Evolutionary conservation across 2,113 vertebrate genomes (phyloP), one percentile per base, ranked within the genome.

Genomic region (Dipodomys ordii): DNA sequence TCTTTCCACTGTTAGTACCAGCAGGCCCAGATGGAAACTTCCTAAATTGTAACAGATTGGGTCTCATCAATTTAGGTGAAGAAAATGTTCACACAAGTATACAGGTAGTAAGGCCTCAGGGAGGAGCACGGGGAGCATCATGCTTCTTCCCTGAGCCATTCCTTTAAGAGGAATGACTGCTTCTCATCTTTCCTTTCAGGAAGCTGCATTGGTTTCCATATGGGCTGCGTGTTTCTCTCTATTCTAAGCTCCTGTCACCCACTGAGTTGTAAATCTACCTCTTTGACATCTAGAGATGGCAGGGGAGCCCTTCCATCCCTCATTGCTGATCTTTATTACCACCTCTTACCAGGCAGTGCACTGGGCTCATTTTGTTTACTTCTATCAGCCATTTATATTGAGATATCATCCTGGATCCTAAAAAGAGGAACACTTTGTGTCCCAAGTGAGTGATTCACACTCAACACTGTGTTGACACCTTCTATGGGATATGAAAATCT

Each of bases 361-460:
- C 60, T 28, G 12, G 53, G 86, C 83, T 95, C 67, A 6, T 87
- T 93, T 88, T 95, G 95, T 83, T 95, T 85, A 87, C 44, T 13
- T 91, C 22, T 83, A 92, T 62, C 62, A 87, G 64, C 32, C 92
- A 96, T 96, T 97, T 97, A 96, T 83, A 86, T 65, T 94, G 88
- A 92, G 94, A 89, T 92, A 84, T 69, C 95, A 95, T 96, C 95
- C 72, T 71, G 2, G 68, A 27, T 93, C 60, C 18, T 95, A 94
- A 91, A 97, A 96, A 88, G 62, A 96, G 91, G 93, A 97, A 92
- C 83, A 90, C 23, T 97, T 97, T 96, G 91, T 97, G 94, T 98
- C 96, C 96, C 97, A 93, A 91, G 89, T 2, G 44, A 97, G 86
- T 23, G 19, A 97, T 98, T 98, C 98, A 97, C 97, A 97, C 96